These are phyloP conservation scores for Encarsia formosa DNA, from an alignment of 2,888 invertebrate genomes.

Conservation along the genomic window DNA sequence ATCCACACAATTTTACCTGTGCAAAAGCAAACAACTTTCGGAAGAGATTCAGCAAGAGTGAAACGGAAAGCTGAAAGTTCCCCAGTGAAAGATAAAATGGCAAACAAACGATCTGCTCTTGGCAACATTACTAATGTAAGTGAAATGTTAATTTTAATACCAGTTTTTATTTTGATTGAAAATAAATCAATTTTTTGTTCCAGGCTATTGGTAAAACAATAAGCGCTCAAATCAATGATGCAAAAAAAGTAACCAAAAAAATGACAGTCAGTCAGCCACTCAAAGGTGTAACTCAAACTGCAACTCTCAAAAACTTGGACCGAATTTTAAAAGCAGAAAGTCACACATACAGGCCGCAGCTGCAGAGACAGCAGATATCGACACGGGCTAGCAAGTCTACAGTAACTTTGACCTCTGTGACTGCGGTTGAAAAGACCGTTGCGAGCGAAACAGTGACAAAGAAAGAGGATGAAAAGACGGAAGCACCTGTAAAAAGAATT, in stretches of 20 bases:
- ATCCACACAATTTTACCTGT: slow-evolving; percentile 25
- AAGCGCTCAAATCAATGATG: slow-evolving; percentile 38
- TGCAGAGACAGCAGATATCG: background rate
- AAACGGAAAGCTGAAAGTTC: slow-evolving; percentile 82
- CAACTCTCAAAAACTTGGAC: too few relatives aligned
- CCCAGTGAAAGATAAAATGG: slow-evolving; percentile 68
- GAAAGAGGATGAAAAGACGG: slow-evolving; percentile 38
- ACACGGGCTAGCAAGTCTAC: slow-evolving; percentile 13
- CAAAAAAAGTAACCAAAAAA: slow-evolving; percentile 41
- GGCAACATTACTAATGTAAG: slow-evolving; percentile 78
- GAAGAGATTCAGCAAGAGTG: slow-evolving; percentile 55
- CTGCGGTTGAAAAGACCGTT: slow-evolving; percentile 28
- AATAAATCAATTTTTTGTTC: slow-evolving; percentile 6
- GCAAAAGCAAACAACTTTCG: slow-evolving; percentile 53
- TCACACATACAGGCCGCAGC: too few relatives aligned
- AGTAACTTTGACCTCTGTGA: slow-evolving; percentile 31
- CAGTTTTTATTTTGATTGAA: background rate
- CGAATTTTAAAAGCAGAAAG: too few relatives aligned
- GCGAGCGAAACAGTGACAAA: too few relatives aligned
- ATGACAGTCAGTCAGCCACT: slow-evolving; percentile 17
- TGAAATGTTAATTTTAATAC: slow-evolving; percentile 9
- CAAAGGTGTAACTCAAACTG: slow-evolving; percentile 20
- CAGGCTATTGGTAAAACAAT: slow-evolving; percentile 46
- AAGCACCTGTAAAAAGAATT: slow-evolving; percentile 33
- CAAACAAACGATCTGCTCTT: slow-evolving; percentile 77